These are phyloP conservation scores for Oreonectes daqikongensis DNA, from an alignment of 2,797 vertebrate species.

Conservation along the genomic window DNA sequence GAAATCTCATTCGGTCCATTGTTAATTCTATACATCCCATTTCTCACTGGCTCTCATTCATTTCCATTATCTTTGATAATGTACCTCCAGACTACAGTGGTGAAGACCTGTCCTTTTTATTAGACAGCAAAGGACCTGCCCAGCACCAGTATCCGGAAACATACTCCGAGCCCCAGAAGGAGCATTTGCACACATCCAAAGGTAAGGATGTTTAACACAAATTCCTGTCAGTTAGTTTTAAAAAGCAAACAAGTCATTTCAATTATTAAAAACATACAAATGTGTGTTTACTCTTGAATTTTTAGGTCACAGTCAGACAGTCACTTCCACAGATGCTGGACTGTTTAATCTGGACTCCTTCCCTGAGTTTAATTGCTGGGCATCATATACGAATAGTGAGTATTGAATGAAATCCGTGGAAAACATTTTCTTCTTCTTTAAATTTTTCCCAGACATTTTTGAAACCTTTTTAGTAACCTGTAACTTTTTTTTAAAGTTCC, in stretches of 20 bases:
- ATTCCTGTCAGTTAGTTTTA: neutral
- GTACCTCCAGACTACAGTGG: slow-evolving; percentile 77
- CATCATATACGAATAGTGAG: slow-evolving; percentile 75
- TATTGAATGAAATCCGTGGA: neutral
- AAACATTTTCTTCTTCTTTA: neutral
- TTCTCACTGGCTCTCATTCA: slow-evolving; percentile 44
- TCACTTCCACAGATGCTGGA: slow-evolving; percentile 56
- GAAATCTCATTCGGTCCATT: neutral
- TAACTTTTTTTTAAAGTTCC: slow-evolving; percentile 34
- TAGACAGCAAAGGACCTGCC: slow-evolving; percentile 73
- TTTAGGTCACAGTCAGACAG: slow-evolving; percentile 54
- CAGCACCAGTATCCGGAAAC: slow-evolving; percentile 67
- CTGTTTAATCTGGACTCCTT: slow-evolving; percentile 76
- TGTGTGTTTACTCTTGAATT: neutral
- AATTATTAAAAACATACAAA: neutral
- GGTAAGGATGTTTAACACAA: slow-evolving; percentile 67
- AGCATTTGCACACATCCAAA: slow-evolving; percentile 61
- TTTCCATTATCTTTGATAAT: slow-evolving; percentile 61
- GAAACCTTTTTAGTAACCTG: neutral
- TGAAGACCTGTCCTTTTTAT: slow-evolving; percentile 84
- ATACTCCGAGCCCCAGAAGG: slow-evolving; percentile 54
- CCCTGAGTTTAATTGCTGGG: slow-evolving; percentile 78
- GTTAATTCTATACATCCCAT: neutral
- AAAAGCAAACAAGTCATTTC: neutral
- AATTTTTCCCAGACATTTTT: neutral